These are phyloP conservation scores for Smutsia gigantea DNA, from an alignment of 2,797 vertebrate genomes.

Conservation along the genomic window DNA sequence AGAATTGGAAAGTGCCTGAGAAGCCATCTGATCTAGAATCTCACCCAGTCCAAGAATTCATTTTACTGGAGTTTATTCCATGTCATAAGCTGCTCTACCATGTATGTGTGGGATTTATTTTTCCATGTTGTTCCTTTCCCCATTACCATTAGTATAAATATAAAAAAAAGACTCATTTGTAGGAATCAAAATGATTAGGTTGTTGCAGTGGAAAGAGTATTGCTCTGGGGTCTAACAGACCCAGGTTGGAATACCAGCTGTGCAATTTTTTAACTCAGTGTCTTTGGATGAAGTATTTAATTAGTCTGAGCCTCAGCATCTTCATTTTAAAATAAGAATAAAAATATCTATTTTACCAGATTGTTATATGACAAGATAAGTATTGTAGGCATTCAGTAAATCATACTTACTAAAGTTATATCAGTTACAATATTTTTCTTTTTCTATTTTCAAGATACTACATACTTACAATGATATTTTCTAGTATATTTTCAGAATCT, in stretches of 20 bases:
- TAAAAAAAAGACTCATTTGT: conserved; percentile 28
- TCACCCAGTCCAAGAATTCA: not conserved
- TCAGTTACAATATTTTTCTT: conserved; percentile 41
- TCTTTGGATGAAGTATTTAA: conserved; percentile 42
- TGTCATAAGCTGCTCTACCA: not conserved
- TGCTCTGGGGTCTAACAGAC: not conserved
- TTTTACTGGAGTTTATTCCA: conserved; percentile 46
- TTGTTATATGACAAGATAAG: conserved; percentile 17
- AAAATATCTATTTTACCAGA: conserved; percentile 10
- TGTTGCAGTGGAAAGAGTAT: conserved; percentile 14
- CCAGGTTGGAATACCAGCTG: not conserved
- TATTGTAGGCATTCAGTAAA: conserved; percentile 43
- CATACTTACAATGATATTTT: not conserved
- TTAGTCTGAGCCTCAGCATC: not conserved
- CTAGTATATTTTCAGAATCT: conserved; percentile 44
- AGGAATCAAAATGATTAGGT: conserved; percentile 36
- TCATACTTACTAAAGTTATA: conserved; percentile 32
- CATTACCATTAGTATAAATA: conserved; percentile 16
- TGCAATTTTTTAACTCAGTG: conserved; percentile 8
- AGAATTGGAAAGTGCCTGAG: not conserved
- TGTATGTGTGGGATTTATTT: conserved; percentile 39
- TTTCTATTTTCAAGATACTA: conserved; percentile 26
- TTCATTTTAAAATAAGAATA: conserved; percentile 59
- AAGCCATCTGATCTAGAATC: not conserved
- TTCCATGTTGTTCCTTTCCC: conserved; percentile 46